Evolutionary conservation across 2,113 vertebrate genomes (phyloP).

Genomic region (Chloropsis cyanopogon): DNA sequence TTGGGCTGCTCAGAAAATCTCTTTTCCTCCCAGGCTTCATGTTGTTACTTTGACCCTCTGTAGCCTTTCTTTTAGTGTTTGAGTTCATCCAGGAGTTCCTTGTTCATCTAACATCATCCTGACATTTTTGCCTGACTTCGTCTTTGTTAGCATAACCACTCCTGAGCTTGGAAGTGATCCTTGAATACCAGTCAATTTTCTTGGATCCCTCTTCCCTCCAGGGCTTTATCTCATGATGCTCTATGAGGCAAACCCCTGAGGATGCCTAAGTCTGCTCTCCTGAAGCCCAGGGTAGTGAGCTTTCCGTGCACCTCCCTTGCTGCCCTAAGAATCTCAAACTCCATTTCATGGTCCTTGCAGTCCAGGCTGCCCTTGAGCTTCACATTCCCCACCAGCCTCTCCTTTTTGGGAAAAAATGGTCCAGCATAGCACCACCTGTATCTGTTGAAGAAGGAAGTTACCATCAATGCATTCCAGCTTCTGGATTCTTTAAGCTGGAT

Average conservation of each 20-base stretch:
- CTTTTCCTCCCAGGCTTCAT: neutral
- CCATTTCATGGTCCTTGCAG: neutral
- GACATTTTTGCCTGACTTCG: neutral
- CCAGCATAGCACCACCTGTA: neutral
- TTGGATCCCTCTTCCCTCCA: neutral
- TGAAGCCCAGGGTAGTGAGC: neutral
- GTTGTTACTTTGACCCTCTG: rapidly evolving
- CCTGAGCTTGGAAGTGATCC: neutral
- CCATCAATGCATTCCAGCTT: neutral
- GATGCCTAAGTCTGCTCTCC: neutral
- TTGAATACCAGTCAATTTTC: neutral
- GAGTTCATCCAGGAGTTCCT: neutral
- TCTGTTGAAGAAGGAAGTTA: neutral
- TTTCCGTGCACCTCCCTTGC: neutral
- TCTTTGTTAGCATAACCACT: neutral
- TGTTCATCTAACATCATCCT: neutral
- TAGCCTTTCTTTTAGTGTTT: neutral
- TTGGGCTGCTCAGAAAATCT: neutral
- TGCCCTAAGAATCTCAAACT: neutral
- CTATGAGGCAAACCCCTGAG: neutral
- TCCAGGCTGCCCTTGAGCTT: neutral
- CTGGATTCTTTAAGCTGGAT: neutral
- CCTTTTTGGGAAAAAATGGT: neutral
- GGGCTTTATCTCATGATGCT: neutral
- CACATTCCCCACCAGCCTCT: neutral